Base-by-base conservation (phyloP, 2,113 vertebrate species). In the Anhinga anhinga region DNA sequence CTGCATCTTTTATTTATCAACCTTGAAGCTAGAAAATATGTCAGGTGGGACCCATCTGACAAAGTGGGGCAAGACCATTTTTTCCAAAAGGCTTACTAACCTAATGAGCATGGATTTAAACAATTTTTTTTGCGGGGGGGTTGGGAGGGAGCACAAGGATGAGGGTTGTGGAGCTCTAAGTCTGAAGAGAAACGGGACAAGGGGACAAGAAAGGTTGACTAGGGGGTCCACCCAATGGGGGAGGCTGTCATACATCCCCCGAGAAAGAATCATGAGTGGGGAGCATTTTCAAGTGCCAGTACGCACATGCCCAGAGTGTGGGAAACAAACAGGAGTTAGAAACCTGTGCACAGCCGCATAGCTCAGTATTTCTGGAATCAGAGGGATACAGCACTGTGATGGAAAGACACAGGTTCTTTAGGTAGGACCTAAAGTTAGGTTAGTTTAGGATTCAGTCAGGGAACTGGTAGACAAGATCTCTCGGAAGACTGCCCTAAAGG, bases 301-400 rank as follows among this genome's bases (percentile, higher is more conserved):
- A 27, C 15, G 47, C 52, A n/a, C 12, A 34, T 11, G 7, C 6
- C 34, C 49, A 36, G 36, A 70, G 21, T 4, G 22, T 36, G 27
- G 16, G 25, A 77, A 55, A 53, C 13, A 59, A 56, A 32, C 15
- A 69, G 20, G 18, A 77, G 30, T 25, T 30, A 49, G 26, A 88
- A 81, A 40, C 26, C 76, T 23, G 7, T 32, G 23, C 12, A 2
- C 4, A 27, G n/a, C 8, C 0, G 0, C 71, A 55, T 0, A 27
- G 30, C 13, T 61, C 36, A 53, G 13, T 32, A 11, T 65, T 86
- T 61, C 76, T 86, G 56, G n/a, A 18, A 58, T 49, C 23, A 66
- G 23, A 77, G 6, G 16, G 11, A 18, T 26, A 29, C 0, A 1
- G 21, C 10, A 8, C 21, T 66, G 7, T 59, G 38, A 34, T 26